A percentile compares a stretch with the other conserved stretches of the same genome.
phyloP scores from a whole-genome alignment of 2,888 invertebrate species.

The Pyrrhia umbra region DNA sequence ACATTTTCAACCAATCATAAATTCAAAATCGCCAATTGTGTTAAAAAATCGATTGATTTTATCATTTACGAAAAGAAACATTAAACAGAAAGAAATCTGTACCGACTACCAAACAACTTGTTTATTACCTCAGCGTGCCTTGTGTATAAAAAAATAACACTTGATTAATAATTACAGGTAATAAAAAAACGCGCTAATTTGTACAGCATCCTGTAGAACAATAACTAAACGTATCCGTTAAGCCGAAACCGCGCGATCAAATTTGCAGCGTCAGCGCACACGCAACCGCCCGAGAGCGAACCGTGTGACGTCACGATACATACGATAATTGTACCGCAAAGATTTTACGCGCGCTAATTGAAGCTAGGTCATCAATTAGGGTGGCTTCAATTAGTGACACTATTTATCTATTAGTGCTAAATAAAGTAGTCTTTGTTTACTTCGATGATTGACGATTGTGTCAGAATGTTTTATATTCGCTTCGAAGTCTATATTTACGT shows the following conservation, averaged over 20 bases:
- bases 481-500: not conserved
- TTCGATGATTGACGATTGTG: too few relatives aligned
- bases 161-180: not conserved
- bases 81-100: too few relatives aligned
- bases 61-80: too few relatives aligned
- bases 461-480: not conserved
- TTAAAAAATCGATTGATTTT: too few relatives aligned
- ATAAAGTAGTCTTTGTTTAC: not conserved
- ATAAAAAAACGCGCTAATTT: constrained; percentile 9
- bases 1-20: too few relatives aligned
- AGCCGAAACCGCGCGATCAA: constrained; percentile 87
- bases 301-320: constrained; percentile 48
- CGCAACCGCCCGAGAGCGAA: constrained; percentile 66
- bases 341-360: constrained; percentile 44
- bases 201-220: constrained; percentile 68
- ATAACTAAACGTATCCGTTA: constrained; percentile 82
- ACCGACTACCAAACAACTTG: not conserved
- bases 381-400: not conserved
- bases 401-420: not conserved
- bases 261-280: constrained; percentile 87
- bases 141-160: not conserved
- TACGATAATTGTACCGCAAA: constrained; percentile 44
- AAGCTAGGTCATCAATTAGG: constrained; percentile 22
- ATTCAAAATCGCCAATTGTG: too few relatives aligned
- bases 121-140: not conserved